Conservation (phyloP, 2,113 vertebrate genomes). For the Pseudolaguvia tuberculata region DNA sequence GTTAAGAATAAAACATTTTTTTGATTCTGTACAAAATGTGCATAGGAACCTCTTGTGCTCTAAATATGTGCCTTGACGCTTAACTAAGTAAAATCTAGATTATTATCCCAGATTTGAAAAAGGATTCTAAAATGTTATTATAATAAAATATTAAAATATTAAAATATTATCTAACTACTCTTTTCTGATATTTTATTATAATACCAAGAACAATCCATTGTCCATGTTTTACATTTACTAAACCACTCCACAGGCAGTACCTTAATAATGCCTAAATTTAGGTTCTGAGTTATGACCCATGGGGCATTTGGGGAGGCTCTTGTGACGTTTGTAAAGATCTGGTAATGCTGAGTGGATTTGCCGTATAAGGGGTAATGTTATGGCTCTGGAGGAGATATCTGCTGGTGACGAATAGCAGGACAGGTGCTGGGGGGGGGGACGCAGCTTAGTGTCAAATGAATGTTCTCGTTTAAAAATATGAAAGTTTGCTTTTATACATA, state of each 20-base stretch:
- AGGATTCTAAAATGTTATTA: too few species aligned
- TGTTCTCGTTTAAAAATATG: constrained; percentile 74
- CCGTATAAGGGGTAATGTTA: constrained; percentile 72
- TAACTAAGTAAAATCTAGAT: too few species aligned
- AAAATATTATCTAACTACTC: too few species aligned
- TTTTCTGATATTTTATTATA: too few species aligned
- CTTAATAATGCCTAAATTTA: constrained; percentile 76
- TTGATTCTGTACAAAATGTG: too few species aligned
- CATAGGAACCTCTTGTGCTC: too few species aligned
- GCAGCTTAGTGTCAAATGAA: constrained; percentile 74
- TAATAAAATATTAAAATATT: too few species aligned
- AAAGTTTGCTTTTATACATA: constrained; percentile 68
- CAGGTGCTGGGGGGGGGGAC: constrained; percentile 74
- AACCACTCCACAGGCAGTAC: constrained; percentile 46
- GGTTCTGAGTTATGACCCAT: constrained; percentile 66
- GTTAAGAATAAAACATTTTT: constrained; percentile 8
- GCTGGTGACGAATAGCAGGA: constrained; percentile 79
- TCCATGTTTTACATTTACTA: neutral
- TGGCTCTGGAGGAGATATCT: constrained; percentile 79
- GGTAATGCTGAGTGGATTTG: constrained; percentile 71
- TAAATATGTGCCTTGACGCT: too few species aligned
- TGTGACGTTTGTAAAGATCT: constrained; percentile 71
- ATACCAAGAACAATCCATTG: neutral
- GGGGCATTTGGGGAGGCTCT: constrained; percentile 67
- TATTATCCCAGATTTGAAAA: too few species aligned